Base-by-base conservation (phyloP, 2,797 vertebrate species). In the Protonibea diacanthus region DNA sequence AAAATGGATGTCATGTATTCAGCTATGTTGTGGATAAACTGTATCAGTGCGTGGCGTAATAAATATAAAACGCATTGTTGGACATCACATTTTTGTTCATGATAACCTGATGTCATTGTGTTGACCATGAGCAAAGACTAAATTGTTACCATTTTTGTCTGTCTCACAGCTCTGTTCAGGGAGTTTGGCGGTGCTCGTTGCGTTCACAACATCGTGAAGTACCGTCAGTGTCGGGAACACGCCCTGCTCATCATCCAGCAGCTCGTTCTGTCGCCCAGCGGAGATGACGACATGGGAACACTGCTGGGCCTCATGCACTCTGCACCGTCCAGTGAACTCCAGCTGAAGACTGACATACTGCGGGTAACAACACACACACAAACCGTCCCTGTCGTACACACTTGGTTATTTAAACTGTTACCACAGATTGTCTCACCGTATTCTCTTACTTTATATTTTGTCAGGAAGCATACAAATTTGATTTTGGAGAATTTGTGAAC, bases 211-310 rank as follows among this genome's bases (percentile, higher is more conserved):
- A 99, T 99, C 2, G 96, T 99, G n/a, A 97, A 95, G 94, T 99
- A 99, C 74, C 95, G 97, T 0, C 98, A 99, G 85, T 99, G 98
- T 77, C 96, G 98, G 4, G 97, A 98, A 80, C 97, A 98, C 0
- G 98, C 98, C 0, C 93, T 99, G 87, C 96, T 97, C 95, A 97
- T 99, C 85, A 99, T 99, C 84, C 98, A 99, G 94, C 98, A 99
- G 93, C 82, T 99, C 80, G 97, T 99, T 68, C 89, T 99, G 45
- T 99, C 98, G 0, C 96, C 98, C 8, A 99, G 97, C 2, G 98
- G 98, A 0, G 98, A 99, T 1, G 98, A 99, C 0, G 98, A 99
- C 84, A 99, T 99, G 98, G 98, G 98, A 13, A 99, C 98, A 0
- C 95, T 99, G 74, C 91, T 99, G 85, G 98, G 98, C 18, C 92